Conservation (phyloP, 64 coral and sea anemone genomes). For the Acropora tenuis region DNA sequence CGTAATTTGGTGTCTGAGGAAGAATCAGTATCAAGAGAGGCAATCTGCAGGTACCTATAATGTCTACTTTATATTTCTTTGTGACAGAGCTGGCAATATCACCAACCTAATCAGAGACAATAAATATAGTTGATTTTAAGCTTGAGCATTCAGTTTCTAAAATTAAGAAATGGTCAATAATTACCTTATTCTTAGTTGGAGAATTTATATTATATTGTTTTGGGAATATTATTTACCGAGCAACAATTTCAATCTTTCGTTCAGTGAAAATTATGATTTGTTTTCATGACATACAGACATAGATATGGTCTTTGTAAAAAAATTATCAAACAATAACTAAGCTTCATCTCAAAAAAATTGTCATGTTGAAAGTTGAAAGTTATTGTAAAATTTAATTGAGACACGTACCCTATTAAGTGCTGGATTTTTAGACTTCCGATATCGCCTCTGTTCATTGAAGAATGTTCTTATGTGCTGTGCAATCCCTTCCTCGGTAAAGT, state of each 20-base stretch:
- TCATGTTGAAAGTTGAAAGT: slow-evolving; percentile 36
- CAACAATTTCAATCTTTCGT: slow-evolving; percentile 17
- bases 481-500: slow-evolving; percentile 55
- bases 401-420: slow-evolving; percentile 33
- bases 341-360: slow-evolving; percentile 1
- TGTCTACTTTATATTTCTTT: slow-evolving; percentile 27
- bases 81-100: slow-evolving; percentile 7
- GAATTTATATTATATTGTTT: slow-evolving; percentile 27
- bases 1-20: slow-evolving; percentile 4
- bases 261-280: slow-evolving; percentile 6
- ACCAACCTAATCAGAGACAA: slow-evolving; percentile 5
- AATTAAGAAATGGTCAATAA: slow-evolving; percentile 10
- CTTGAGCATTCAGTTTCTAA: not conserved
- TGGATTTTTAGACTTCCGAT: slow-evolving; percentile 18
- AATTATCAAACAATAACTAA: slow-evolving; percentile 8
- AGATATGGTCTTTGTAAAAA: not conserved
- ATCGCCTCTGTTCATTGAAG: slow-evolving; percentile 58
- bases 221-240: not conserved
- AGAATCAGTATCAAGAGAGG: slow-evolving; percentile 30
- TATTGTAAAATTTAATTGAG: slow-evolving; percentile 23
- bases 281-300: slow-evolving; percentile 17
- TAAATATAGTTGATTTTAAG: slow-evolving; percentile 1
- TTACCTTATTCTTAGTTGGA: slow-evolving; percentile 7
- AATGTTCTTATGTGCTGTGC: slow-evolving; percentile 24
- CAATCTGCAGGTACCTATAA: slow-evolving; percentile 1